Evolutionary conservation across 2,113 vertebrate genomes (phyloP), one percentile per base, ranked within the genome.

Genomic region (Cygnus buccinator): DNA sequence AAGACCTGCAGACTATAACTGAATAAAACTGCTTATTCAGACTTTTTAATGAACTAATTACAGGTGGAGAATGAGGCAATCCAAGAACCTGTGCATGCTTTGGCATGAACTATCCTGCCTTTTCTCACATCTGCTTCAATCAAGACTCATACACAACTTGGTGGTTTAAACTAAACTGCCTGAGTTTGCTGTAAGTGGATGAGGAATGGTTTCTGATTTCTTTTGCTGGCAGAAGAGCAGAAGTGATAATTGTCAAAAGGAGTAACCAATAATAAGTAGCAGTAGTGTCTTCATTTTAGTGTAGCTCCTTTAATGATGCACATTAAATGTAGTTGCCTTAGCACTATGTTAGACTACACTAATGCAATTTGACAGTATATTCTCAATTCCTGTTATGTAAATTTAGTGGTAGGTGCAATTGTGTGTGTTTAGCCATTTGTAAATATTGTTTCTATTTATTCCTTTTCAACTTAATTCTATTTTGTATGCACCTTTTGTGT

Each of bases 101-200:
- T 91, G 41, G 46, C 37, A n/a, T 78, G 29, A 77, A 22, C 39
- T 91, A 3, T 92, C 65, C 52, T 93, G 57, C 61, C 50, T 89
- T 50, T 78, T 83, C 46, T 90, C 57, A 87, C 89, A 39, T 78
- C 68, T 78, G 6, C 52, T 89, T 95, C 61, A 87, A 0, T 78
- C 76, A 89, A 89, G 66, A 75, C 37, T 85, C 23, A 55, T 54
- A 74, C 13, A 29, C 25, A 86, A 20, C 46, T 77, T 73, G 67
- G 54, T 89, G 66, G 37, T 92, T 85, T 84, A 70, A 73, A 92
- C 26, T 85, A 37, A 93, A 90, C 41, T 92, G 23, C 67, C 54
- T 6, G 52, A 77, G 41, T 92, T 85, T 86, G 19, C 41, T 1
- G 0, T 80, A 86, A 71, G 44, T 84, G 21, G 28, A 41, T 93